Evolutionary conservation across 2,888 invertebrate species (phyloP).

Genomic region (Hoplodrina blanda): DNA sequence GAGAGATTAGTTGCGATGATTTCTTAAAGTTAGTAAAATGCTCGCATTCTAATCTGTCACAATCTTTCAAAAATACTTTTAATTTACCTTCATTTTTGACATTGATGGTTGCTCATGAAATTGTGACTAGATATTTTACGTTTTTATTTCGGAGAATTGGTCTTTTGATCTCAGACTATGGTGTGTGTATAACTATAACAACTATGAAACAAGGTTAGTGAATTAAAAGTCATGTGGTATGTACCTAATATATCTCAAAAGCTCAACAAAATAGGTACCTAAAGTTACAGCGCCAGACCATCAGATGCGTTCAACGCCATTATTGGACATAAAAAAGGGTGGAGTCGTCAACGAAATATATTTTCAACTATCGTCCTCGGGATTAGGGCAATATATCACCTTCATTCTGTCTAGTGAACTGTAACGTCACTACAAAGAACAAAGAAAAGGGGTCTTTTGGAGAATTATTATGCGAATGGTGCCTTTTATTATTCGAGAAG

Average conservation of each 20-base stretch:
- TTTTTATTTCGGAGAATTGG: too few relatives aligned
- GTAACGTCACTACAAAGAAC: conserved; percentile 23
- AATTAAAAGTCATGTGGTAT: not conserved
- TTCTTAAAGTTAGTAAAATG: too few relatives aligned
- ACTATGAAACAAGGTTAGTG: too few relatives aligned
- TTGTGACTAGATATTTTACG: too few relatives aligned
- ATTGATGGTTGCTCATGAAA: too few relatives aligned
- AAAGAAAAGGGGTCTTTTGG: conserved; percentile 3
- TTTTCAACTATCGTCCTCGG: conserved; percentile 36
- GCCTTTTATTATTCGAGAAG: conserved; percentile 8
- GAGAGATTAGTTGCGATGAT: too few relatives aligned
- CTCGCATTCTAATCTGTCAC: too few relatives aligned
- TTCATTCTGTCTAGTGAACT: conserved; percentile 39
- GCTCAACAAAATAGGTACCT: not conserved
- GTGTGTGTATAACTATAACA: too few relatives aligned
- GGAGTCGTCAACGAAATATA: conserved; percentile 49
- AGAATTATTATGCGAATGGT: conserved; percentile 9
- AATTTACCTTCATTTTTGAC: too few relatives aligned
- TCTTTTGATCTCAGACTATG: too few relatives aligned
- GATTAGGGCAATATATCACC: conserved; percentile 57
- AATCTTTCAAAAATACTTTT: too few relatives aligned
- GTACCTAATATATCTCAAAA: not conserved
- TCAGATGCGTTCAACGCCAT: conserved; percentile 43
- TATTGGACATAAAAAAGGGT: conserved; percentile 47
- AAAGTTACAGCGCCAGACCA: conserved; percentile 20